These are phyloP conservation scores for Tinea pellionella DNA, from an alignment of 2,888 invertebrate species.

Conservation along the genomic window DNA sequence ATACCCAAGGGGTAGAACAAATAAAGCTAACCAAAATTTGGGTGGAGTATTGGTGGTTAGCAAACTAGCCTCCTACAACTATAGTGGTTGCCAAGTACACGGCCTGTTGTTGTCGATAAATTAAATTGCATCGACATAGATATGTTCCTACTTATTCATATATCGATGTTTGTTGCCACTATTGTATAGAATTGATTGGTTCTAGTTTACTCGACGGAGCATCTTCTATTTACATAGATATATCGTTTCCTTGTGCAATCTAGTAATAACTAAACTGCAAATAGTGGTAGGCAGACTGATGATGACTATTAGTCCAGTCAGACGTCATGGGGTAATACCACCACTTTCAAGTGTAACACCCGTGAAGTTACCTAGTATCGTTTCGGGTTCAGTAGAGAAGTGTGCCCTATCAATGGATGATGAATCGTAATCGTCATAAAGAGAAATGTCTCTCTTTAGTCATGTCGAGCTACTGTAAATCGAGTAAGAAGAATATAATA, in stretches of 20 bases:
- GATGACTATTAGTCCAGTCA: too few relatives aligned
- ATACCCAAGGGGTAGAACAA: conserved; percentile 32
- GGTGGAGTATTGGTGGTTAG: conserved; percentile 4
- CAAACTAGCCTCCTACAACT: conserved; percentile 15
- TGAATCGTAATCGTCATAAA: too few relatives aligned
- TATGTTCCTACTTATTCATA: conserved; percentile 2
- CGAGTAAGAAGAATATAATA: too few relatives aligned
- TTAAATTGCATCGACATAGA: conserved; percentile 44
- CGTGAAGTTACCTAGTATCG: too few relatives aligned
- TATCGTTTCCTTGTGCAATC: neutral
- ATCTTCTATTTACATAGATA: neutral
- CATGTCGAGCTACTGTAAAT: too few relatives aligned
- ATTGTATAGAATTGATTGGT: neutral
- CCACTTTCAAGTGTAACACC: too few relatives aligned
- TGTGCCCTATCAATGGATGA: too few relatives aligned
- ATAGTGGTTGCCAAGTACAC: conserved; percentile 19
- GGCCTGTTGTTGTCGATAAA: conserved; percentile 36
- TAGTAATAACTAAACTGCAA: too few relatives aligned
- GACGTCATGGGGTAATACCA: too few relatives aligned
- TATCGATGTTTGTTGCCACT: neutral
- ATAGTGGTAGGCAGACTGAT: too few relatives aligned
- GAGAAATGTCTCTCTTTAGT: too few relatives aligned
- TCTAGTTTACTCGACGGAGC: neutral
- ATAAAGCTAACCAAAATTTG: conserved; percentile 26
- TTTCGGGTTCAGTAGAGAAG: too few relatives aligned